phyloP scores from a whole-genome alignment of 2,888 invertebrate species.

The Agrilus cyanescens region DNA sequence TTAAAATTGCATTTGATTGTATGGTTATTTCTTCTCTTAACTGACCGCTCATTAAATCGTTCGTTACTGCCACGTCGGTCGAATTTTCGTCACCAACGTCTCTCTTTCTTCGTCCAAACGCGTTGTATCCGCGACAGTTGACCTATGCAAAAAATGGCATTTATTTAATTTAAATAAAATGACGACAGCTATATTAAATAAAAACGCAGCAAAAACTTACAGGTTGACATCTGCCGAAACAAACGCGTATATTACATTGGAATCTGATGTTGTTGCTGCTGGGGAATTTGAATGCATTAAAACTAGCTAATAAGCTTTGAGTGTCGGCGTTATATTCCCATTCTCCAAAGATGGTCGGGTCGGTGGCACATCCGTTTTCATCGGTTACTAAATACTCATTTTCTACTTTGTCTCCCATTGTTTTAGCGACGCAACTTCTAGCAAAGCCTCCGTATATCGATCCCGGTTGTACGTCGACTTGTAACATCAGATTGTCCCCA shows the following conservation, averaged over 20 bases:
- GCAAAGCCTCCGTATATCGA: conserved; percentile 90
- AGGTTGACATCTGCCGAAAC: conserved; percentile 91
- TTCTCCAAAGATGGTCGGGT: conserved; percentile 84
- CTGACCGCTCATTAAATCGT: conserved; percentile 58
- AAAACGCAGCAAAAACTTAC: conserved; percentile 40
- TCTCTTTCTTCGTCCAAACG: conserved; percentile 73
- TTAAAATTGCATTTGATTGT: conserved; percentile 82
- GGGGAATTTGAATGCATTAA: conserved; percentile 92
- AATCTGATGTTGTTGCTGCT: conserved; percentile 88
- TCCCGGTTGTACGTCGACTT: conserved; percentile 34
- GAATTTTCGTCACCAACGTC: conserved; percentile 43
- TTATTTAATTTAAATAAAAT: neutral
- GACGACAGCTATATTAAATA: conserved; percentile 1
- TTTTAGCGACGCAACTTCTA: conserved; percentile 84
- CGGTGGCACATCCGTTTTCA: conserved; percentile 87
- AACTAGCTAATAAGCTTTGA: conserved; percentile 74
- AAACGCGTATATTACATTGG: conserved; percentile 91
- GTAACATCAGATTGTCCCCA: conserved; percentile 38
- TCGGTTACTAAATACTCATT: conserved; percentile 89
- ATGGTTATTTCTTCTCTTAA: conserved; percentile 87
- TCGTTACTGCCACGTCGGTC: conserved; percentile 47
- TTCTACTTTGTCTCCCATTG: conserved; percentile 76
- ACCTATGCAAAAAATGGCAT: conserved; percentile 43
- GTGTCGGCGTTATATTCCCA: conserved; percentile 84
- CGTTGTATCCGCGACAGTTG: conserved; percentile 83